These are phyloP conservation scores for Brachionus calyciflorus DNA, from an alignment of 1,140 invertebrate genomes.

Conservation along the genomic window DNA sequence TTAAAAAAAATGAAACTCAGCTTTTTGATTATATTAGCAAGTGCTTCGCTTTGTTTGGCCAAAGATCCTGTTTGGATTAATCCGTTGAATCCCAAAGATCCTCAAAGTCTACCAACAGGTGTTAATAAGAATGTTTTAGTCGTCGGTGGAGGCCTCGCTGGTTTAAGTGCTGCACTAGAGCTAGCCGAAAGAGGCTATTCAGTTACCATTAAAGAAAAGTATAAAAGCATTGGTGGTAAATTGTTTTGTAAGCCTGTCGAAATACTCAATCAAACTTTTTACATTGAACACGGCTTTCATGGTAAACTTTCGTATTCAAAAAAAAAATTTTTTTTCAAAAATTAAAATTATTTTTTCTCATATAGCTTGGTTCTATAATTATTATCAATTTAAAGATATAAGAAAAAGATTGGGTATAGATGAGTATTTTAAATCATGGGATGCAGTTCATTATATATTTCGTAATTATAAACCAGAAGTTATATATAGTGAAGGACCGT, in stretches of 20 bases:
- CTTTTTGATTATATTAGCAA: no score
- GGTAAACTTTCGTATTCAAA: slow-evolving; percentile 28
- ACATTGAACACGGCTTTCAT: slow-evolving; percentile 47
- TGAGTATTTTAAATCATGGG: slow-evolving; percentile 46
- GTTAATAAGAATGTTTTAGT: slow-evolving; percentile 1
- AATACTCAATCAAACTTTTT: slow-evolving; percentile 43
- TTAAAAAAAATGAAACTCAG: no score
- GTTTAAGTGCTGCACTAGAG: slow-evolving; percentile 47
- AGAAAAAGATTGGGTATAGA: slow-evolving; percentile 29
- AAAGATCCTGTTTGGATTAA: slow-evolving; percentile 24
- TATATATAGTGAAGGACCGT: slow-evolving; percentile 47
- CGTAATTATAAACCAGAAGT: slow-evolving; percentile 47
- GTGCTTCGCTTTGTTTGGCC: neutral
- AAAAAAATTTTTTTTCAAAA: neutral
- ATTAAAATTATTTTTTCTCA: neutral
- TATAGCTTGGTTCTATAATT: slow-evolving; percentile 47
- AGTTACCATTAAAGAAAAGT: slow-evolving; percentile 47
- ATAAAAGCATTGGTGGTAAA: slow-evolving; percentile 38
- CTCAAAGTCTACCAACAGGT: neutral
- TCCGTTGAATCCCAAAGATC: slow-evolving; percentile 39
- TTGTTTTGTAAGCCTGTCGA: slow-evolving; percentile 41
- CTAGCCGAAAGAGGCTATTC: slow-evolving; percentile 46
- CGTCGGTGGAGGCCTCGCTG: slow-evolving; percentile 47
- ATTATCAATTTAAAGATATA: slow-evolving; percentile 48
- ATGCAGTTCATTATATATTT: slow-evolving; percentile 46